A percentile compares a stretch with the other conserved stretches of the same genome.
Conservation (phyloP, 2,113 vertebrate genomes). For the Lepisosteus osseus region DNA sequence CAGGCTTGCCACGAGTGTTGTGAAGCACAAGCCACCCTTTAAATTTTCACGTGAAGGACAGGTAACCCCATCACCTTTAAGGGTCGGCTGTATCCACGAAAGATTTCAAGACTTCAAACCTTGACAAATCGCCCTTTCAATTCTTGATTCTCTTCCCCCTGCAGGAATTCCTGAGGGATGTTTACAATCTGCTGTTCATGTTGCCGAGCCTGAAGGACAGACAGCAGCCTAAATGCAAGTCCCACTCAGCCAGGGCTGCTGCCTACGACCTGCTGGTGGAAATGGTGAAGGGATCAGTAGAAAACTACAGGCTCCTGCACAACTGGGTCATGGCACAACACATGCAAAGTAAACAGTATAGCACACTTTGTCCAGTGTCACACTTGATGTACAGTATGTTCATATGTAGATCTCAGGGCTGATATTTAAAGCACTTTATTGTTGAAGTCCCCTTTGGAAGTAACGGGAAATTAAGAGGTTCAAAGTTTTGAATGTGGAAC, state of each 20-base stretch:
- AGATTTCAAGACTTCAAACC: neutral
- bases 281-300: conserved; percentile 93
- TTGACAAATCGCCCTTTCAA: neutral
- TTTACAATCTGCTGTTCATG: conserved; percentile 94
- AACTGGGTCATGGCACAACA: conserved; percentile 99
- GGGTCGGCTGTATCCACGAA: neutral
- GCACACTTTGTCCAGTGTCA: neutral
- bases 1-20: conserved; percentile 89
- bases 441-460: too few species aligned
- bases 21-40: conserved; percentile 97
- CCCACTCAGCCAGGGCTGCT: conserved; percentile 89
- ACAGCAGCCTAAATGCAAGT: conserved; percentile 95
- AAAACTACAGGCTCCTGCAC: conserved; percentile 96
- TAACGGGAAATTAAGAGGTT: too few species aligned
- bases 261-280: conserved; percentile 96
- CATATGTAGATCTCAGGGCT: too few species aligned
- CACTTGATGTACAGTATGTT: too few species aligned
- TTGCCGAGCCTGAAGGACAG: conserved; percentile 93
- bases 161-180: conserved; percentile 92
- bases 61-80: conserved; percentile 42
- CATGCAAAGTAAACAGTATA: conserved; percentile 86
- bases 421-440: too few species aligned
- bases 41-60: conserved; percentile 96
- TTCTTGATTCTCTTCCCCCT: conserved; percentile 23
- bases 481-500: too few species aligned